A percentile compares a stretch with the other conserved stretches of the same genome.
phyloP scores from a whole-genome alignment of 2,113 vertebrate species.

The Neofelis nebulosa region DNA sequence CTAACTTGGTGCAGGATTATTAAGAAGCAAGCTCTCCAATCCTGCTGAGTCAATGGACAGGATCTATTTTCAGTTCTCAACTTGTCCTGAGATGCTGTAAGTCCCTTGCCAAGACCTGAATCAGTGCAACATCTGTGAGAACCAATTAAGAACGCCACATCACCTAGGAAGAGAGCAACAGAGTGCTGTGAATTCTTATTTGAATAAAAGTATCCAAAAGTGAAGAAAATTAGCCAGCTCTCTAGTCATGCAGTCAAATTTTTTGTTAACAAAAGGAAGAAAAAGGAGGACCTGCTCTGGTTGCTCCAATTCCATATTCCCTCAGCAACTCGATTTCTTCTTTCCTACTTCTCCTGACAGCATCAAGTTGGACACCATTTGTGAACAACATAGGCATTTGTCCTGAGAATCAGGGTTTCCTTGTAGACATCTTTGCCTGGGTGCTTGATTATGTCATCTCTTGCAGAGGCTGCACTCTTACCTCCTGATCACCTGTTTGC shows the following conservation, averaged over 20 bases:
- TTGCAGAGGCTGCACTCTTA: background rate
- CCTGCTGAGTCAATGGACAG: conserved; percentile 47
- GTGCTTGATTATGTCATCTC: background rate
- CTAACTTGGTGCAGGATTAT: conserved; percentile 13
- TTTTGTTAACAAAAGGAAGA: conserved; percentile 28
- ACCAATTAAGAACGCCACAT: background rate
- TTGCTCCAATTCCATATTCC: background rate
- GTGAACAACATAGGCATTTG: background rate
- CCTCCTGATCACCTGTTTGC: background rate
- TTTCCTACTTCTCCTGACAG: background rate
- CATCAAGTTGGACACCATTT: background rate
- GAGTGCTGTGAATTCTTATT: background rate
- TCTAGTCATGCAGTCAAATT: background rate
- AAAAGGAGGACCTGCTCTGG: background rate
- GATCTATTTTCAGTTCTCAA: conserved; percentile 64
- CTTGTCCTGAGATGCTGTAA: conserved; percentile 60
- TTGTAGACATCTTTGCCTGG: background rate
- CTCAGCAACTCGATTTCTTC: background rate
- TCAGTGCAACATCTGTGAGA: conserved; percentile 38
- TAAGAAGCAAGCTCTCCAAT: conserved; percentile 18
- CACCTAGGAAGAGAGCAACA: conserved; percentile 44
- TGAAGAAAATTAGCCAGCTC: background rate
- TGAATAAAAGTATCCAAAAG: background rate
- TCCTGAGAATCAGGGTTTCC: background rate
- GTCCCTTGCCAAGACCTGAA: conserved; percentile 57